Evolutionary conservation across 2,888 invertebrate species (phyloP).

Genomic region (Griposia aprilina): DNA sequence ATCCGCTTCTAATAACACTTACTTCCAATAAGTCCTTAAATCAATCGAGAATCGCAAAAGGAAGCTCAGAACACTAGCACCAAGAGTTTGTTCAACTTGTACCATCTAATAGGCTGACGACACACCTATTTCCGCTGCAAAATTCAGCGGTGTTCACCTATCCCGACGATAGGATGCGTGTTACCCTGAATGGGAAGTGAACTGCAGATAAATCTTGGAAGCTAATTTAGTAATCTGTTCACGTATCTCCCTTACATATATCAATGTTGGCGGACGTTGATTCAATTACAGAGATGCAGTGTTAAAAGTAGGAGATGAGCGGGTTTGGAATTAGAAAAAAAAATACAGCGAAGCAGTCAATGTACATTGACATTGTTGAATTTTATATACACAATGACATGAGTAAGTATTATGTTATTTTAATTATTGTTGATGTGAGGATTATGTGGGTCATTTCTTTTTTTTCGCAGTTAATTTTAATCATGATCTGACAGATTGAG

Average conservation of each 20-base stretch:
- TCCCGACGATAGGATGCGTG: slow-evolving; percentile 56
- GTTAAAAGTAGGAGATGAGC: slow-evolving; percentile 52
- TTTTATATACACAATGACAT: too few relatives aligned
- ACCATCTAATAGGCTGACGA: slow-evolving; percentile 50
- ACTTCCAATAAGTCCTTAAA: slow-evolving; percentile 13
- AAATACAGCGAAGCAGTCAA: too few relatives aligned
- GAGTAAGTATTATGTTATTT: too few relatives aligned
- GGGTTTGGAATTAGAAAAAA: neutral
- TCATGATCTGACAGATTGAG: too few relatives aligned
- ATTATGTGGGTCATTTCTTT: too few relatives aligned
- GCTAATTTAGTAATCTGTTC: slow-evolving; percentile 77
- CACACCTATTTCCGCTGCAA: slow-evolving; percentile 43
- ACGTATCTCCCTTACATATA: slow-evolving; percentile 75
- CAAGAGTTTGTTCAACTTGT: slow-evolving; percentile 48
- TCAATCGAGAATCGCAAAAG: slow-evolving; percentile 33
- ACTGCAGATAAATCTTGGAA: slow-evolving; percentile 71
- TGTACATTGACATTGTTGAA: too few relatives aligned
- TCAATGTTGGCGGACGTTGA: slow-evolving; percentile 75
- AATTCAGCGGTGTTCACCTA: slow-evolving; percentile 51
- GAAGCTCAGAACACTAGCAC: slow-evolving; percentile 1
- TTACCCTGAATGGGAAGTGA: slow-evolving; percentile 66
- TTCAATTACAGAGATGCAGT: slow-evolving; percentile 70
- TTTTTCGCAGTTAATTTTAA: too few relatives aligned
- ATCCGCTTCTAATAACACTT: slow-evolving; percentile 11
- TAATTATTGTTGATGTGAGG: too few relatives aligned